A percentile compares a stretch with the other conserved stretches of the same genome.
Conservation (phyloP, 2,888 invertebrate species). For the Agonopterix subpropinquella region DNA sequence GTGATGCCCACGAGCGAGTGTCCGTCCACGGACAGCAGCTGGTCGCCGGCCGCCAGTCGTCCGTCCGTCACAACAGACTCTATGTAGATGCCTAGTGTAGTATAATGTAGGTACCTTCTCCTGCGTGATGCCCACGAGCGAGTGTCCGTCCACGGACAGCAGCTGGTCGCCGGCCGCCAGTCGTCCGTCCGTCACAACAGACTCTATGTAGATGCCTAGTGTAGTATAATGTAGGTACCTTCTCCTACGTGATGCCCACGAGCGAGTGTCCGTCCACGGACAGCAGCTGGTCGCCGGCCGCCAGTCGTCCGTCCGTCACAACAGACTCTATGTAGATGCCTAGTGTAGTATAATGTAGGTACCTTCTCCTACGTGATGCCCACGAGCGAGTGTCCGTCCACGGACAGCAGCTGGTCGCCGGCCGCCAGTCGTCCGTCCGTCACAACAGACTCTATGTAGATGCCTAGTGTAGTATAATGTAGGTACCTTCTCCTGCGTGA, state of each 20-base stretch:
- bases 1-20: conserved; percentile 93
- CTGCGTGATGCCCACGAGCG: conserved; percentile 90
- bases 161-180: conserved; percentile 98
- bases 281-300: conserved; percentile 97
- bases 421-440: conserved; percentile 96
- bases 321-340: conserved; percentile 99
- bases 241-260: conserved; percentile 88
- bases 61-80: conserved; percentile 99
- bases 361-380: conserved; percentile 88
- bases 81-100: conserved; percentile 97
- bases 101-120: conserved; percentile 81
- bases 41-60: conserved; percentile 96
- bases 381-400: conserved; percentile 96
- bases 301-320: conserved; percentile 95
- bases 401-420: conserved; percentile 97
- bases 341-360: too few relatives aligned
- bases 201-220: conserved; percentile 98
- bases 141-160: conserved; percentile 96
- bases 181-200: conserved; percentile 96
- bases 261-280: conserved; percentile 98
- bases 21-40: conserved; percentile 96
- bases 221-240: too few relatives aligned
- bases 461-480: too few relatives aligned
- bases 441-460: conserved; percentile 99
- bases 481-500: conserved; percentile 83